Evolutionary conservation across 2,113 vertebrate genomes (phyloP).

Genomic region (Eretmochelys imbricata): DNA sequence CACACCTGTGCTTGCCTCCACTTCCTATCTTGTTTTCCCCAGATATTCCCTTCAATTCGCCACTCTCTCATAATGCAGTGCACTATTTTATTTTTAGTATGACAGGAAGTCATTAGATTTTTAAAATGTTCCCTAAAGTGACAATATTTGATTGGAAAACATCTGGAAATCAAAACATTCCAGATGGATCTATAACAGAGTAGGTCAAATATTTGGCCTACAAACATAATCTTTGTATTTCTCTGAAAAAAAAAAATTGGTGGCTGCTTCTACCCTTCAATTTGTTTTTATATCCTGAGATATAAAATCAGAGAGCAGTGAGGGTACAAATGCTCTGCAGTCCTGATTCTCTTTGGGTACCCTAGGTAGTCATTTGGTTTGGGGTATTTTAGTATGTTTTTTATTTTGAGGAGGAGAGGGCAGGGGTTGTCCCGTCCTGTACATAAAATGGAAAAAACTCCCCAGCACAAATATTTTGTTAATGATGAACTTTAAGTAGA

Average conservation of each 20-base stretch:
- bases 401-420: neutral
- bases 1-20: neutral
- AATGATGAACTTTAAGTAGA: slow-evolving; percentile 33
- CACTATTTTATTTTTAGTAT: neutral
- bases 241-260: neutral
- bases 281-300: neutral
- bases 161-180: neutral
- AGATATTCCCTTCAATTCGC: neutral
- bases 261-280: neutral
- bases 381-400: neutral
- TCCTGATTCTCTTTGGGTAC: neutral
- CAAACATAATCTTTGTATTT: slow-evolving; percentile 16
- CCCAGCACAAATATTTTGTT: slow-evolving; percentile 33
- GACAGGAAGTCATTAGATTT: neutral
- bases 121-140: neutral
- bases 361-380: neutral
- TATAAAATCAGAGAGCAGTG: neutral
- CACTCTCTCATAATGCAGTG: neutral
- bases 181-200: neutral
- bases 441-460: slow-evolving; percentile 43
- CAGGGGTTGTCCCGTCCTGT: neutral
- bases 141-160: neutral
- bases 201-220: neutral
- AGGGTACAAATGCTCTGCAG: neutral
- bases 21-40: neutral